Conservation (phyloP, 2,797 vertebrate species). For the Myotis findleyi region DNA sequence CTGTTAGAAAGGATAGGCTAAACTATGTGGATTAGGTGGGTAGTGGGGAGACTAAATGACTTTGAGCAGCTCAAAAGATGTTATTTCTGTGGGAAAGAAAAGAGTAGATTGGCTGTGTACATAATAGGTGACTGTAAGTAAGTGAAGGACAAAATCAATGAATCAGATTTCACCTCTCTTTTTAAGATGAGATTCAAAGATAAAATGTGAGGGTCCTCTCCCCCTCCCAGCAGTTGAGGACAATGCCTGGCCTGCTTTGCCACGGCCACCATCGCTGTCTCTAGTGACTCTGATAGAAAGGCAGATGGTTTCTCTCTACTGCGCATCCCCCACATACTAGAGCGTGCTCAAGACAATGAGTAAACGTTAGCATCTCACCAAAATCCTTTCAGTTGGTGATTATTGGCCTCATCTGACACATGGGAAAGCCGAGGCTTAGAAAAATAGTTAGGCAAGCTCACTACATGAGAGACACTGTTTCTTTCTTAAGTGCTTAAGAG, state of each 20-base stretch:
- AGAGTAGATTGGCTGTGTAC: background rate
- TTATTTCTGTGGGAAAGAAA: background rate
- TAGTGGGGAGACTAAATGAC: background rate
- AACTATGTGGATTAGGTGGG: background rate
- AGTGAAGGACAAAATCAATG: background rate
- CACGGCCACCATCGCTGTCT: background rate
- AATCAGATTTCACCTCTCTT: background rate
- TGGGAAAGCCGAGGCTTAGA: background rate
- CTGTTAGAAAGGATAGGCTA: accelerated
- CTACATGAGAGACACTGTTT: background rate
- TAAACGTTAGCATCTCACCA: background rate
- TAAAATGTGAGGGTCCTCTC: background rate
- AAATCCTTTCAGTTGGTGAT: background rate
- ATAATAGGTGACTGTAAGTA: background rate
- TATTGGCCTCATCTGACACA: background rate
- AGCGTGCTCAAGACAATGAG: background rate
- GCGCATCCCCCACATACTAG: background rate
- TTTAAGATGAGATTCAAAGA: background rate
- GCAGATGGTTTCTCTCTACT: no score
- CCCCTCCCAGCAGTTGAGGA: background rate
- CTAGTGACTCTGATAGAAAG: background rate
- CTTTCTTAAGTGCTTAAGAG: background rate
- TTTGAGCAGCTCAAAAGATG: background rate
- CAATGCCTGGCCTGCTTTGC: background rate
- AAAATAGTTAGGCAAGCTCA: background rate